Base-by-base conservation (phyloP, 2,113 vertebrate species). In the Callipepla californica region DNA sequence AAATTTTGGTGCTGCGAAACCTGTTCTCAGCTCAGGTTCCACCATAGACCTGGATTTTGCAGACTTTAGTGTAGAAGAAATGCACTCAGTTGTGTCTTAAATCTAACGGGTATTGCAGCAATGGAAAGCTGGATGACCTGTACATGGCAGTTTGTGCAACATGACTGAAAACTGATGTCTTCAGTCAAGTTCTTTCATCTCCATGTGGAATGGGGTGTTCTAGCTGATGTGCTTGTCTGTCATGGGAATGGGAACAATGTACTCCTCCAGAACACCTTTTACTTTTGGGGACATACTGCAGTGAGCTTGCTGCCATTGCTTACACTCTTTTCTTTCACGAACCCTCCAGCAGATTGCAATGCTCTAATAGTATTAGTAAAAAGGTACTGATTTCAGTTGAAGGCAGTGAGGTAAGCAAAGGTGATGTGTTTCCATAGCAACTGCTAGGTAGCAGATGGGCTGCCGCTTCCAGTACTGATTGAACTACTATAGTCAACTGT, bases 401-500 rank as follows among this genome's bases (percentile, higher is more conserved):
- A 91, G 74, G 80, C 89, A 76, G 44, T 20, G 74, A 89, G 70
- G 26, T 36, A 2, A 73, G 74, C 69, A 69, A 4, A 74, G 92
- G 40, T 6, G n/a, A 26, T 68, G 38, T 13, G 62, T 89, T 92
- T 83, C 65, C 36, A 45, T 55, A 57, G 80, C 38, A 62, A 19
- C 28, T 59, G 58, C n/a, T 40, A 44, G 36, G 6, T 76, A 96
- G 81, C 95, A 95, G 93, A 94, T 93, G 89, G 92, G 30, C 85
- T 96, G 63, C 65, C 87, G 48, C 70, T 81, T 89, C 89, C 80
- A 53, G 2, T 47, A 44, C 26, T 90, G 45, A 90, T 84, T 83
- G 76, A 42, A 63, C 42, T 66, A 13, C 81, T 92, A 77, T 67
- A 61, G 51, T 70, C 55, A n/a, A 8, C 65, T 79, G 50, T 91